Base-by-base conservation (phyloP, 2,113 vertebrate species). In the Clupea harengus region DNA sequence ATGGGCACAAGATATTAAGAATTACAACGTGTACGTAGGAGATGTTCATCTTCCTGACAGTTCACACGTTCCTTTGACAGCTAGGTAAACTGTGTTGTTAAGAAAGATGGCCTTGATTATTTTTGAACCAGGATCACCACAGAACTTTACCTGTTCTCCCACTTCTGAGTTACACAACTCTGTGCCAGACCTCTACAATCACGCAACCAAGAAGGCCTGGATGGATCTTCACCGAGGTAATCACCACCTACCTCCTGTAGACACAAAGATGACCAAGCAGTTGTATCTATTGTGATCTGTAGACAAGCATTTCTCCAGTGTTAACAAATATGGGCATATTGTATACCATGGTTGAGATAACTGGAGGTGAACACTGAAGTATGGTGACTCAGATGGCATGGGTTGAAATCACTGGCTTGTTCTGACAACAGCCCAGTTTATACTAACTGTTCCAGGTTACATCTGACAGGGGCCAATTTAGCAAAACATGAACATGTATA, bases 111-210 rank as follows among this genome's bases (percentile, higher is more conserved):
- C 11, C 28, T 78, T 28, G 8, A 67, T 28, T 60, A 44, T 84
- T 45, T 64, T 45, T 64, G 10, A 5, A 25, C 22, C 60, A 25
- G n/a, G n/a, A 7, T 64, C 7, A 67, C 25, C 64, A 67, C 8
- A 28, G 64, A 78, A 6, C 11, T 54, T 54, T 86, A 88, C 87
- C 87, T 88, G 85, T 88, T 87, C 64, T 83, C 47, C 82, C 67
- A 82, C 60, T 84, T 78, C 32, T n/a, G 83, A 86, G 83, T 57
- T 84, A 25, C 39, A 7, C 78, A 81, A 78, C 45, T 47, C 84
- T 81, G 50, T 81, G 45, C 83, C 72, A 83, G 83, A 18, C 67
- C 82, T 67, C 45, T 46, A 85, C 64, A 82, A 45, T 11, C 25
- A 81, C 45, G 45, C 50, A 47, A 18, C 67, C 45, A 44, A 54